phyloP scores from a whole-genome alignment of 1,140 invertebrate species.

The Fopius arisanus region DNA sequence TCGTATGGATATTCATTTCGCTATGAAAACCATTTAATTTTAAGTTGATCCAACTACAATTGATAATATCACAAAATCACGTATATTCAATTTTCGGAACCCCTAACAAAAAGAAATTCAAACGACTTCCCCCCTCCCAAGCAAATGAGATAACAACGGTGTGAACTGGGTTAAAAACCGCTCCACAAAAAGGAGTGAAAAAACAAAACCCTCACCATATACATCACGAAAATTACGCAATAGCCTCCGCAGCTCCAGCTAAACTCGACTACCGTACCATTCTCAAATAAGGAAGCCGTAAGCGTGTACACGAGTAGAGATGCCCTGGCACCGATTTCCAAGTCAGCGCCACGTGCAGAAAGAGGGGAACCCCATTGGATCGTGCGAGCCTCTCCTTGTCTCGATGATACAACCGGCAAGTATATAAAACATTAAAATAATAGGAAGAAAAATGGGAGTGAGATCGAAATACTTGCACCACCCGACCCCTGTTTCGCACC shows the following conservation, averaged over 20 bases:
- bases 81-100: too few relatives aligned
- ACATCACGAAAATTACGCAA: slow-evolving; percentile 7
- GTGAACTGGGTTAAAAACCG: neutral
- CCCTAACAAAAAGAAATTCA: too few relatives aligned
- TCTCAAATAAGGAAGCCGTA: slow-evolving; percentile 22
- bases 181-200: neutral
- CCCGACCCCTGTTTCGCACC: neutral
- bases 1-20: too few relatives aligned
- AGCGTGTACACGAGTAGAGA: neutral
- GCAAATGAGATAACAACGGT: neutral
- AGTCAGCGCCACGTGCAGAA: slow-evolving; percentile 23
- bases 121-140: neutral
- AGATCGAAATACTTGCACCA: neutral
- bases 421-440: slow-evolving; percentile 4
- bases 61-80: too few relatives aligned
- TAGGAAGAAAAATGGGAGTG: slow-evolving; percentile 5
- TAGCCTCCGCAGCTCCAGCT: neutral
- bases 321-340: slow-evolving; percentile 10
- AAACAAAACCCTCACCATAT: neutral
- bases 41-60: too few relatives aligned
- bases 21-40: too few relatives aligned
- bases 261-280: slow-evolving; percentile 3
- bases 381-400: neutral
- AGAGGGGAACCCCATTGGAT: neutral
- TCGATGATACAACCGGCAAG: slow-evolving; percentile 17